Conservation (phyloP, 2,797 vertebrate genomes). For the Scomberomorus guttatus region DNA sequence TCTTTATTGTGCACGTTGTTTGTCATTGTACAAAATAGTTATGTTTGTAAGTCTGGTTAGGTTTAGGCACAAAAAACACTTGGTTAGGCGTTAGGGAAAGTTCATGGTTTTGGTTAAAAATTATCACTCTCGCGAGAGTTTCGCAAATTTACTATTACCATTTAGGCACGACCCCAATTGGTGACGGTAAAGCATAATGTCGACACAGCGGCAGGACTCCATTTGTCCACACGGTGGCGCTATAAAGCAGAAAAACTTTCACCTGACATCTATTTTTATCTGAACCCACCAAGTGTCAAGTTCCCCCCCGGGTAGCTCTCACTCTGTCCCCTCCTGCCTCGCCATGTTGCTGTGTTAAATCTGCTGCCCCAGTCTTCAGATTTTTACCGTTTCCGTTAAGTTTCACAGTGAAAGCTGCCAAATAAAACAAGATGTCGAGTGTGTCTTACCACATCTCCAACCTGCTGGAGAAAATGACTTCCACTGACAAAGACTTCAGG, state of each 20-base stretch:
- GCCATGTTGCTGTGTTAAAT: slow-evolving; percentile 78
- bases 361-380: slow-evolving; percentile 27
- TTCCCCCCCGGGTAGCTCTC: slow-evolving; percentile 69
- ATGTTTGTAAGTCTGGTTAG: too few species aligned
- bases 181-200: too few species aligned
- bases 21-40: too few species aligned
- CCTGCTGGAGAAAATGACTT: slow-evolving; percentile 98
- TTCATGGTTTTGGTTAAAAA: too few species aligned
- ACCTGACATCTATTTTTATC: slow-evolving; percentile 83
- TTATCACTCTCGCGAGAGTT: too few species aligned
- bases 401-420: slow-evolving; percentile 13
- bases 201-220: too few species aligned
- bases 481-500: slow-evolving; percentile 97
- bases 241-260: slow-evolving; percentile 11
- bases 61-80: too few species aligned
- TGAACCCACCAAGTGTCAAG: slow-evolving; percentile 69
- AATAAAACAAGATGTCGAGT: slow-evolving; percentile 86
- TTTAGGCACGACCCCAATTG: too few species aligned
- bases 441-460: slow-evolving; percentile 94
- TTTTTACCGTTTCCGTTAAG: slow-evolving; percentile 3
- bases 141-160: too few species aligned
- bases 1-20: too few species aligned
- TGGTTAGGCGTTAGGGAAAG: too few species aligned
- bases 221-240: slow-evolving; percentile 26
- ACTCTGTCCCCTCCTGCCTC: slow-evolving; percentile 38